Evolutionary conservation across 2,113 vertebrate species (phyloP).

Genomic region (Odontophorus gujanensis): DNA sequence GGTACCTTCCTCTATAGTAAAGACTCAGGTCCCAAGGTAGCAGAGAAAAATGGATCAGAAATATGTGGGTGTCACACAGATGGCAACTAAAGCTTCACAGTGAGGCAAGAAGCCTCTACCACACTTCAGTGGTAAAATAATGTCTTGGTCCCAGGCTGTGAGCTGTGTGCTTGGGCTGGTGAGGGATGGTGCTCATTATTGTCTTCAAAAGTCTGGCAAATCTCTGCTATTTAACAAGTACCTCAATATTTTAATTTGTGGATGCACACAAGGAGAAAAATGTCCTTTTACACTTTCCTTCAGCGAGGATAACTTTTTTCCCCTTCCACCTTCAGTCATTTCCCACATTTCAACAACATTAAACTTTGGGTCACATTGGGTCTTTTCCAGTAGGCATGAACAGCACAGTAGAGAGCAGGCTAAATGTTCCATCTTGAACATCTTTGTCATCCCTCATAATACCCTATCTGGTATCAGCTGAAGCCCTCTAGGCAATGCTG

Average conservation of each 20-base stretch:
- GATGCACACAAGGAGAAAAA: neutral
- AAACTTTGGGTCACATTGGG: neutral
- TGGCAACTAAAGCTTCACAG: neutral
- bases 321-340: neutral
- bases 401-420: neutral
- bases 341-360: neutral
- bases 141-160: neutral
- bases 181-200: slow-evolving; percentile 27
- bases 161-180: neutral
- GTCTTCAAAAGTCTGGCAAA: slow-evolving; percentile 66
- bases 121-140: neutral
- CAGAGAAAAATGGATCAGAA: neutral
- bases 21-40: neutral
- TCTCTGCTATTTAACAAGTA: slow-evolving; percentile 26
- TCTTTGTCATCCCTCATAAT: neutral
- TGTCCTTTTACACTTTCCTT: neutral
- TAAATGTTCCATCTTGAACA: neutral
- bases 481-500: neutral
- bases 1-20: neutral
- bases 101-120: neutral
- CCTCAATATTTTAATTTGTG: slow-evolving; percentile 58
- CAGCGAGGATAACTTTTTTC: neutral
- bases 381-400: neutral
- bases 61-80: neutral
- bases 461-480: neutral